Evolutionary conservation across 2,113 vertebrate genomes (phyloP), one percentile per base, ranked within the genome.

Genomic region (Mirounga angustirostris): DNA sequence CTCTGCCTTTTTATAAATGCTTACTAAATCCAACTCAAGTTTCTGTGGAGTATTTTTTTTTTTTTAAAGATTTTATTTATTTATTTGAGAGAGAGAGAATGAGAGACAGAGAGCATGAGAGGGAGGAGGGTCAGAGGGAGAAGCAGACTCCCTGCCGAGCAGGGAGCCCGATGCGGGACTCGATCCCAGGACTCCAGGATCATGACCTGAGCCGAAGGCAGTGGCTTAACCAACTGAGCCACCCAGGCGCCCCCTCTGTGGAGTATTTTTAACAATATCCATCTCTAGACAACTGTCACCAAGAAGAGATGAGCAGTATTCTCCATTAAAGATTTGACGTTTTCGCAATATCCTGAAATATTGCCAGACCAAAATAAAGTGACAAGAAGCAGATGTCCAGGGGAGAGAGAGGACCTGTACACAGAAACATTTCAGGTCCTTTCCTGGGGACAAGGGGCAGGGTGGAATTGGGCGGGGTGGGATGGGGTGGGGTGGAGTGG

Each of bases 331-430:
- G 28, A 84, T 10, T 16, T 61, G 74, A 61, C 5, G 0, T 26
- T 69, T 90, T n/a, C 74, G 36, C 22, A 59, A 40, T 69, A 84
- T 76, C 43, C 63, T 88, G 74, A 96, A 82, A 65, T 86, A 83
- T 33, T 11, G 19, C 28, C 56, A 63, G 9, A 79, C n/a, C 40
- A 52, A 86, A 78, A 76, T 9, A 76, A 73, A 74, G n/a, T 46
- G 33, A 40, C 36, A 28, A 71, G 30, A 56, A 36, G 19, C 8
- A 92, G 71, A 43, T 58, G 22, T 65, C 26, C 26, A n/a, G 6
- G 24, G 26, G n/a, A 88, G 22, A 46, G 40, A 69, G 50, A 80
- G 36, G 21, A 52, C 22, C 22, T n/a, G 58, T 16, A 69, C 16
- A 30, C 7, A 5, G 56, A 50, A 87, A 58, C 19, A 28, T 89